Percentiles rank a stretch among this genome's conserved stretches.
Conservation (phyloP, 2,797 vertebrate species). For the Cuculus canorus region DNA sequence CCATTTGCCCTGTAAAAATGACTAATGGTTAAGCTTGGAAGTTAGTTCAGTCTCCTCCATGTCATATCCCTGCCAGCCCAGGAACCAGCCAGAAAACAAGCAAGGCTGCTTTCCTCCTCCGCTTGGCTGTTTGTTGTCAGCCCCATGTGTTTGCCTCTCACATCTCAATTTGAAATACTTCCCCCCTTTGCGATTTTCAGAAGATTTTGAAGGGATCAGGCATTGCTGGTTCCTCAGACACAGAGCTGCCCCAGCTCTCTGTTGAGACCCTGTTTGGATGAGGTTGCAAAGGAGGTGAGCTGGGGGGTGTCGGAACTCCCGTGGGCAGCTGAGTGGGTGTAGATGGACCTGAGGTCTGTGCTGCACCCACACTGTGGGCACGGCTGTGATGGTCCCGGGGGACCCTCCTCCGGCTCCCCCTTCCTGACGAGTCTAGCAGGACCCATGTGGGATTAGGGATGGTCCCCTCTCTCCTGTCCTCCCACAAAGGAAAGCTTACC, state of each 20-base stretch:
- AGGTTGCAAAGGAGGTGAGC: not conserved
- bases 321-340: not conserved
- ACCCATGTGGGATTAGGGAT: not conserved
- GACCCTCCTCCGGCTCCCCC: not conserved
- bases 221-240: not conserved
- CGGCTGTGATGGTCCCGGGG: not conserved
- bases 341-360: not conserved
- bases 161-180: constrained; percentile 14
- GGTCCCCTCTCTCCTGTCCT: not conserved
- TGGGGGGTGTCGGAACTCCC: not conserved
- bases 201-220: not conserved
- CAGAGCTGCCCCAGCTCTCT: not conserved
- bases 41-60: not conserved
- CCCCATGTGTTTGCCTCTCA: not conserved
- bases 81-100: not conserved
- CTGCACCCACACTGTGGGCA: not conserved
- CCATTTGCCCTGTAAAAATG: not conserved
- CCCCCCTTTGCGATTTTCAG: not conserved
- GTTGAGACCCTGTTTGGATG: not conserved
- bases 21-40: not conserved
- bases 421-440: not conserved
- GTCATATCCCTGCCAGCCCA: not conserved
- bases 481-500: not conserved
- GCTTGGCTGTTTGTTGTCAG: constrained; percentile 18
- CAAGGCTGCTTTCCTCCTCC: not conserved